Evolutionary conservation across 2,888 invertebrate species (phyloP).

Genomic region (Venusia cambrica): DNA sequence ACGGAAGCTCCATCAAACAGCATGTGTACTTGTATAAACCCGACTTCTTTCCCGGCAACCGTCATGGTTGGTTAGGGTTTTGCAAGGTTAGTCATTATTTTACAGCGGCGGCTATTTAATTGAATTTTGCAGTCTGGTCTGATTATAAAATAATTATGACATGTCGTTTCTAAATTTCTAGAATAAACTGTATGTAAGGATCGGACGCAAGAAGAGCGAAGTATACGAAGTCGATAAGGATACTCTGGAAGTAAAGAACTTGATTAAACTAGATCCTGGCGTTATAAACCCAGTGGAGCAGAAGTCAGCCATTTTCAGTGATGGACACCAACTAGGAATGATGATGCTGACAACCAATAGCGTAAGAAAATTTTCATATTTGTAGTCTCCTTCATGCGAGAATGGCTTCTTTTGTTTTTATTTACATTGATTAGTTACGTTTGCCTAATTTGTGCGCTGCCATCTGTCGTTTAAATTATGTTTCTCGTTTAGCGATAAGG

Average conservation of each 20-base stretch:
- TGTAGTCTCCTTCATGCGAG: too few relatives aligned
- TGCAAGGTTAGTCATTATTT: slow-evolving; percentile 87
- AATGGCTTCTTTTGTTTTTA: too few relatives aligned
- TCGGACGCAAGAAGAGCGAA: slow-evolving; percentile 74
- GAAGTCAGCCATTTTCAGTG: slow-evolving; percentile 67
- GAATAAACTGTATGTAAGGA: slow-evolving; percentile 91
- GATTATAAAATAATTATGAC: too few relatives aligned
- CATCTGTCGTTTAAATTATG: too few relatives aligned
- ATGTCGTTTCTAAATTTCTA: slow-evolving; percentile 59
- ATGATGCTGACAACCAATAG: slow-evolving; percentile 64
- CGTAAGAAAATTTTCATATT: slow-evolving; percentile 46
- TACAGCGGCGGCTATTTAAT: too few relatives aligned
- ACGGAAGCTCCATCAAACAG: slow-evolving; percentile 95
- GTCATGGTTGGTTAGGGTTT: slow-evolving; percentile 91
- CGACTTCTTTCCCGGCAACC: slow-evolving; percentile 89
- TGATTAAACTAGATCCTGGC: slow-evolving; percentile 59
- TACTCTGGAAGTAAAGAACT: slow-evolving; percentile 55
- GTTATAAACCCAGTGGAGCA: slow-evolving; percentile 48
- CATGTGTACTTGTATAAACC: slow-evolving; percentile 92
- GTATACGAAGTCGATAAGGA: slow-evolving; percentile 70
- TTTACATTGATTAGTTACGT: too few relatives aligned
- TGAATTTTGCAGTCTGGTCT: too few relatives aligned
- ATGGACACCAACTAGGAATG: slow-evolving; percentile 74
- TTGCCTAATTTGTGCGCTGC: too few relatives aligned
- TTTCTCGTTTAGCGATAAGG: too few relatives aligned